Conservation (phyloP, 2,113 vertebrate species). For the Dendrocopos noguchii region DNA sequence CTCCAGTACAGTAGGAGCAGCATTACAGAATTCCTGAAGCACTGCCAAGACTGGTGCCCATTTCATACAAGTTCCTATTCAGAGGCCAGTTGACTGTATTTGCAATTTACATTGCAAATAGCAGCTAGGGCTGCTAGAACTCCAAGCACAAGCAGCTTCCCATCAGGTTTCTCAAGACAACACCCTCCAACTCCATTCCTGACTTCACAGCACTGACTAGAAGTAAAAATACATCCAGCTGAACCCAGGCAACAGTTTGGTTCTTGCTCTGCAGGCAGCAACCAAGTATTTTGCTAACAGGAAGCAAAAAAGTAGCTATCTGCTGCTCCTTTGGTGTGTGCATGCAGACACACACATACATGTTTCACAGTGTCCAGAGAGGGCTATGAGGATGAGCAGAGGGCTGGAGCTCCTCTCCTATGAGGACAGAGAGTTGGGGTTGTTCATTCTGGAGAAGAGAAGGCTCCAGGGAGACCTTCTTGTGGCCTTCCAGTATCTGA, state of each 20-base stretch:
- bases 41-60: background rate
- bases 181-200: background rate
- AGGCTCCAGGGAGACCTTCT: too few relatives aligned
- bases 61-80: slow-evolving; percentile 54
- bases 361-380: too few relatives aligned
- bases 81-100: background rate
- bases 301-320: background rate
- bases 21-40: slow-evolving; percentile 40
- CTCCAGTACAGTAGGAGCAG: slow-evolving; percentile 26
- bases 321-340: background rate
- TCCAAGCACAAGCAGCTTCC: background rate
- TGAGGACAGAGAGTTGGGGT: too few relatives aligned
- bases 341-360: fast-evolving
- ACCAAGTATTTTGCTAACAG: background rate
- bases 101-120: slow-evolving; percentile 18
- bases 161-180: background rate
- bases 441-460: too few relatives aligned
- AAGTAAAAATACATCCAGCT: background rate
- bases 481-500: too few relatives aligned
- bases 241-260: background rate
- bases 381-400: too few relatives aligned
- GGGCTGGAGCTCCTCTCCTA: too few relatives aligned
- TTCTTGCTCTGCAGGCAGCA: background rate
- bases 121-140: background rate
- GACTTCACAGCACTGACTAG: background rate